Evolutionary conservation across 92 coral and sea anemone genomes (phyloP), one percentile per base, ranked within the genome.

Genomic region (Epizoanthus stellaris): DNA sequence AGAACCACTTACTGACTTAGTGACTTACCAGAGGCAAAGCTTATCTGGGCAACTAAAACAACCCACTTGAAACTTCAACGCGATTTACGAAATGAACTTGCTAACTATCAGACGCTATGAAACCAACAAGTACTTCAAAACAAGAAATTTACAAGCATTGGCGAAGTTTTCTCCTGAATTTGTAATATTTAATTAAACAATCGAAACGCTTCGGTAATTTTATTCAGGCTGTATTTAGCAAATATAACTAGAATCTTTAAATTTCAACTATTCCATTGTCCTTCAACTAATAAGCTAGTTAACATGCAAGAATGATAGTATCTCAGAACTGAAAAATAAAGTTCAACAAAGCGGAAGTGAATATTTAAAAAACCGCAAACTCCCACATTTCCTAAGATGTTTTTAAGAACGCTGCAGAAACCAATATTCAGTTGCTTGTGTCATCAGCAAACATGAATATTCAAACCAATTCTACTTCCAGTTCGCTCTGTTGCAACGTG

Each of bases 401-500:
- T 36, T 16, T 69, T 36, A 36, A n/a, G 1, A 2, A 49, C 16
- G 36, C 14, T 9, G n/a, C 42, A n/a, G 42, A 25, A 59, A 58
- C 11, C 56, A 52, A 59, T 79, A 13, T 40, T 38, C 15, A 45
- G 42, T 19, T 17, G 38, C 6, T 58, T 40, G 17, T 79, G 71
- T 63, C 57, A 63, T 25, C 73, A 68, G 39, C 65, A 23, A 75
- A 53, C 42, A 77, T 77, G 83, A 79, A 79, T 79, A 79, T 79
- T 79, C 83, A 79, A 62, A 62, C 25, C 59, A 67, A 67, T 34
- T 67, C 4, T 58, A 16, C 63, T 39, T 77, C 67, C 34, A 62
- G 72, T 79, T 79, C 61, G 83, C 45, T 79, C 59, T 63, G 60
- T 30, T 14, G 45, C 60, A 79, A 62, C 83, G 70, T 79, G 83